Conservation (phyloP, 2,888 invertebrate genomes). For the Lasioglossum vierecki region DNA sequence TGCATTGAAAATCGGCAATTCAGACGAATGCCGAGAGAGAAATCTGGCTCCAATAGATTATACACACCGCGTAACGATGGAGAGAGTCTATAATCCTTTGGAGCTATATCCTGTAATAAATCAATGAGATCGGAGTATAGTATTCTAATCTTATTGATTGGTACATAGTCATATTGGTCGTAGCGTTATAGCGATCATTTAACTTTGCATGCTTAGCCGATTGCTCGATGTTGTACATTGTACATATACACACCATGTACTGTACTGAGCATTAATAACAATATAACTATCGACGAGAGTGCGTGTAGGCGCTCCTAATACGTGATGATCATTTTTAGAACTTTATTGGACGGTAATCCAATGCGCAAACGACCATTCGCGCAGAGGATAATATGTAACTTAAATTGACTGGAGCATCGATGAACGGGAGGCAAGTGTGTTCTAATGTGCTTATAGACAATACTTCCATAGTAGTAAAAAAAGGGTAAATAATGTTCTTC, state of each 20-base stretch:
- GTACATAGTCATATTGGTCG: slow-evolving; percentile 66
- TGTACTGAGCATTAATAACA: slow-evolving; percentile 59
- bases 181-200: slow-evolving; percentile 63
- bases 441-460: slow-evolving; percentile 60
- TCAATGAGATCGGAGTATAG: slow-evolving; percentile 54
- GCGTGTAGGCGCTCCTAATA: slow-evolving; percentile 57
- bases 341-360: slow-evolving; percentile 55
- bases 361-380: slow-evolving; percentile 50
- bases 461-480: slow-evolving; percentile 57
- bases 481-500: slow-evolving; percentile 28
- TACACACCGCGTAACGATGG: slow-evolving; percentile 22
- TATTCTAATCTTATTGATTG: slow-evolving; percentile 70
- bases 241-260: slow-evolving; percentile 63
- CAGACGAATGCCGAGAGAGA: slow-evolving; percentile 14
- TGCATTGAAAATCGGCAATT: slow-evolving; percentile 45
- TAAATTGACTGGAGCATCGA: slow-evolving; percentile 69
- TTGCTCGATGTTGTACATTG: slow-evolving; percentile 70
- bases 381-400: slow-evolving; percentile 48
- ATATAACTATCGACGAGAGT: slow-evolving; percentile 55
- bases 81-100: slow-evolving; percentile 33
- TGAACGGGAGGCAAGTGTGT: slow-evolving; percentile 48
- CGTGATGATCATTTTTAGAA: slow-evolving; percentile 66
- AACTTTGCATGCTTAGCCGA: slow-evolving; percentile 79
- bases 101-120: slow-evolving; percentile 40
- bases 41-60: slow-evolving; percentile 42